Evolutionary conservation across 37 sponge, comb jelly and placozoan genomes (phyloP).

Genomic region (Ephydatia muelleri): DNA sequence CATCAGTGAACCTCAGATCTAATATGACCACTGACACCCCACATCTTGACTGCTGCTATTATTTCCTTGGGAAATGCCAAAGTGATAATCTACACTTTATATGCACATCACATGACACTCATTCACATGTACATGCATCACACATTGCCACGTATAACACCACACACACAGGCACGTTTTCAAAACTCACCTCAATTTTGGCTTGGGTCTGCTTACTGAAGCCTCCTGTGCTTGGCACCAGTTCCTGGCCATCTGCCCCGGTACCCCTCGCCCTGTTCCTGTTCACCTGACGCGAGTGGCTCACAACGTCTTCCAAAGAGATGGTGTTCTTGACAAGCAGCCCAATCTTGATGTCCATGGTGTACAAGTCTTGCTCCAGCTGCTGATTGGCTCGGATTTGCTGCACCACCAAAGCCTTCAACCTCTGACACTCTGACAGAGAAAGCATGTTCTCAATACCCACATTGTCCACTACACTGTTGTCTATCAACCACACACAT

Average conservation of each 20-base stretch:
- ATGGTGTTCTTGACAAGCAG: conserved; percentile 96
- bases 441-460: too few species aligned
- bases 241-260: not conserved
- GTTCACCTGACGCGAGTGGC: conserved; percentile 34
- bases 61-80: too few species aligned
- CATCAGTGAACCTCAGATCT: too few species aligned
- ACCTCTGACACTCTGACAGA: conserved; percentile 82
- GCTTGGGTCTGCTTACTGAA: not conserved
- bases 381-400: conserved; percentile 94
- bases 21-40: too few species aligned
- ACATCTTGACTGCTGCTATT: too few species aligned
- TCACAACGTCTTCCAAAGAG: conserved; percentile 61
- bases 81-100: not conserved
- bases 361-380: conserved; percentile 90
- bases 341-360: conserved; percentile 99
- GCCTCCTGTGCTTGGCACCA: not conserved
- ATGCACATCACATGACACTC: not conserved
- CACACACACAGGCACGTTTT: not conserved
- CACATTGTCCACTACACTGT: not conserved
- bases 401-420: conserved; percentile 94
- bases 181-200: not conserved
- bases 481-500: not conserved
- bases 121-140: not conserved
- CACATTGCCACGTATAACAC: too few species aligned
- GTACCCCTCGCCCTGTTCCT: not conserved